A percentile compares a stretch with the other conserved stretches of the same genome.
Evolutionary conservation across 2,888 invertebrate species (phyloP).

Genomic region (Alsophila aescularia): DNA sequence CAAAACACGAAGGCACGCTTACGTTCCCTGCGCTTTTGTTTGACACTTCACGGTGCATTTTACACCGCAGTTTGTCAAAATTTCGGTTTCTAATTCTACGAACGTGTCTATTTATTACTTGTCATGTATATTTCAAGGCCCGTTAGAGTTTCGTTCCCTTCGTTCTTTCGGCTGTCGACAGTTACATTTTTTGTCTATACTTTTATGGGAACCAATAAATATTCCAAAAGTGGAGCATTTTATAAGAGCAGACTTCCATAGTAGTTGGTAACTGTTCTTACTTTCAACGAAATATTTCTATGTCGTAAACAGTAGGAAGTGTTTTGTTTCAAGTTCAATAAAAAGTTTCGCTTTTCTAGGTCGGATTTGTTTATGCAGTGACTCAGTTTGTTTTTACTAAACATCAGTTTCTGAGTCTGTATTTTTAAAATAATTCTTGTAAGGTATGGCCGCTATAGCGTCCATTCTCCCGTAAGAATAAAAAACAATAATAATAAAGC

Average conservation of each 20-base stretch:
- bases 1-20: conserved; percentile 80
- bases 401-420: neutral
- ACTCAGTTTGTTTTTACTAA: conserved; percentile 10
- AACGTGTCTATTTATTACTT: conserved; percentile 66
- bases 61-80: conserved; percentile 81
- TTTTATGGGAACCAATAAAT: conserved; percentile 79
- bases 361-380: conserved; percentile 36
- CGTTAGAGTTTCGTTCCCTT: conserved; percentile 67
- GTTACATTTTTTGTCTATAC: conserved; percentile 63
- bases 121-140: conserved; percentile 62
- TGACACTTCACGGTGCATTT: conserved; percentile 56
- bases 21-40: conserved; percentile 65
- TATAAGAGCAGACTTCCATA: conserved; percentile 76
- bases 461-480: too few relatives aligned
- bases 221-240: conserved; percentile 77
- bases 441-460: too few relatives aligned
- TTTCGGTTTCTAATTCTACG: conserved; percentile 80
- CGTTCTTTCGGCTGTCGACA: conserved; percentile 57
- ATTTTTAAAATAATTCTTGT: neutral
- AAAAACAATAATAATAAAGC: too few relatives aligned
- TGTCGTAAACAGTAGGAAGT: conserved; percentile 58
- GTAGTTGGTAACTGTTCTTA: conserved; percentile 80
- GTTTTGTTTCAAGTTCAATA: conserved; percentile 55
- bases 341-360: conserved; percentile 74
- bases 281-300: conserved; percentile 70